Conservation (phyloP, 2,113 vertebrate genomes). For the Lota lota region DNA sequence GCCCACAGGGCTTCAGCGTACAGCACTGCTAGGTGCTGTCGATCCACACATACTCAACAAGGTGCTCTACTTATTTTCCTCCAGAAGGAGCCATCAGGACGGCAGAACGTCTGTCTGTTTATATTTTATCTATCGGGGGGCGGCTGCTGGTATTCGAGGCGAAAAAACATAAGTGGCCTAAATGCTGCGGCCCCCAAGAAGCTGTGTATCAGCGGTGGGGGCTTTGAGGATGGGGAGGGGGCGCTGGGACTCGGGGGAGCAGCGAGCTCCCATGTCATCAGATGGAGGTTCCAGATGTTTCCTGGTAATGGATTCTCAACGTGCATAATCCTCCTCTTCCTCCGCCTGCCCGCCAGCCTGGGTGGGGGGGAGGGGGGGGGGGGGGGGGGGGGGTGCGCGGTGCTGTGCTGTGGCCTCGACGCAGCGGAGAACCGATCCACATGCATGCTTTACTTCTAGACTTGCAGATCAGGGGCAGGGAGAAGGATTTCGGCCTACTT, state of each 20-base stretch:
- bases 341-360: slow-evolving; percentile 30
- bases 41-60: slow-evolving; percentile 9
- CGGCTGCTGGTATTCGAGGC: background rate
- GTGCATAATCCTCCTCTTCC: slow-evolving; percentile 50
- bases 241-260: slow-evolving; percentile 42
- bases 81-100: too few species aligned
- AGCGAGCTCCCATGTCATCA: slow-evolving; percentile 40
- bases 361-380: background rate
- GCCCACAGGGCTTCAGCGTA: too few species aligned
- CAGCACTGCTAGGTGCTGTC: background rate
- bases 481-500: too few species aligned
- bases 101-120: slow-evolving; percentile 5
- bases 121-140: background rate
- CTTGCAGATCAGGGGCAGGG: too few species aligned
- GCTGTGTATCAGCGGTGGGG: slow-evolving; percentile 4
- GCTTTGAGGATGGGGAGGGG: too few species aligned
- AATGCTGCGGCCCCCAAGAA: slow-evolving; percentile 52
- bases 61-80: slow-evolving; percentile 38
- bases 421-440: slow-evolving; percentile 13
- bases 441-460: background rate
- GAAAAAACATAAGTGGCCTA: slow-evolving; percentile 49
- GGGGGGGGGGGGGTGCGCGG: background rate
- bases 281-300: slow-evolving; percentile 72
- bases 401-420: slow-evolving; percentile 38
- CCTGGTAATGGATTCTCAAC: slow-evolving; percentile 58